Conservation (phyloP, 2,888 invertebrate species). For the Slavum lentiscoides region DNA sequence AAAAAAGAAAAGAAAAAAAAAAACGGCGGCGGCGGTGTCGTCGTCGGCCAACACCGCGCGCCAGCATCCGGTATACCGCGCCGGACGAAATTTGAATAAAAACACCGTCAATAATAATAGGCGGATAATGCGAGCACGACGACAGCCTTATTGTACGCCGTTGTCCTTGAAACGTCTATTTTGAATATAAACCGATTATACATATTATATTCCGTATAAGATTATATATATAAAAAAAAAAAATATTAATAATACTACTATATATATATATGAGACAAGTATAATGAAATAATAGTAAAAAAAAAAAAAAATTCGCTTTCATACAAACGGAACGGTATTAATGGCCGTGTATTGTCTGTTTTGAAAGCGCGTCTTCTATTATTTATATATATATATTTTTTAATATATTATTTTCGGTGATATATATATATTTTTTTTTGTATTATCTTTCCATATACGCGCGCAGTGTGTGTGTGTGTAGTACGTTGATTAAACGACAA, state of each 20-base stretch:
- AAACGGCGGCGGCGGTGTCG: constrained; percentile 13
- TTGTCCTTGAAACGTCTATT: constrained; percentile 53
- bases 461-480: neutral
- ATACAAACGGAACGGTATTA: constrained; percentile 53
- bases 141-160: constrained; percentile 42
- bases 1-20: neutral
- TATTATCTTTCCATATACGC: constrained; percentile 29
- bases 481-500: constrained; percentile 53
- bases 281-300: constrained; percentile 36
- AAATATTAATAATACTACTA: constrained; percentile 19
- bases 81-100: constrained; percentile 53
- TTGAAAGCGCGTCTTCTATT: constrained; percentile 53
- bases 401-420: constrained; percentile 29
- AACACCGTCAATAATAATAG: constrained; percentile 52
- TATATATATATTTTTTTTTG: constrained; percentile 15
- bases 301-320: constrained; percentile 43
- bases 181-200: constrained; percentile 54
- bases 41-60: constrained; percentile 19
- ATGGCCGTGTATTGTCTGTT: constrained; percentile 53
- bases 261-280: constrained; percentile 48
- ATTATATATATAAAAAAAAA: constrained; percentile 23
- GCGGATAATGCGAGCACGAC: constrained; percentile 51
- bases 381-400: constrained; percentile 35
- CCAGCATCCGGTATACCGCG: constrained; percentile 53
- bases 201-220: constrained; percentile 50